Percentiles rank a stretch among this genome's conserved stretches.
phyloP scores from a whole-genome alignment of 1,140 invertebrate genomes.

The Dendrolimus kikuchii region DNA sequence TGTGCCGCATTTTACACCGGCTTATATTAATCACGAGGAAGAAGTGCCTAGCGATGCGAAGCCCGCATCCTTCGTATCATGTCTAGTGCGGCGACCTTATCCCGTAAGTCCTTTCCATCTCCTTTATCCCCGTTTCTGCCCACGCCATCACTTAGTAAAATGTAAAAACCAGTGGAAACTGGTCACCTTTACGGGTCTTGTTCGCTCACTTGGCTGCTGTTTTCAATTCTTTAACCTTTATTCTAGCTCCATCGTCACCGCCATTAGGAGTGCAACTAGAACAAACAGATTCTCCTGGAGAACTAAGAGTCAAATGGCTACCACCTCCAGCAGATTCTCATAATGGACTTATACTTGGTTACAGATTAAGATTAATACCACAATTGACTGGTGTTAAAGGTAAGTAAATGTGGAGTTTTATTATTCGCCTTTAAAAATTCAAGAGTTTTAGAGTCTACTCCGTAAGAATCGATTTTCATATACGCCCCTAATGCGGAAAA shows the following conservation, averaged over 20 bases:
- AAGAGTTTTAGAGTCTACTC: no score
- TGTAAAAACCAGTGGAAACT: background rate
- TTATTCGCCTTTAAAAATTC: no score
- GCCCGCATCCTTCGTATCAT: no score
- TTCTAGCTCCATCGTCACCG: constrained; percentile 57
- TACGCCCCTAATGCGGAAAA: no score
- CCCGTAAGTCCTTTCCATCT: no score
- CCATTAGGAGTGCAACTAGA: constrained; percentile 58
- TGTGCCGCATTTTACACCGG: no score
- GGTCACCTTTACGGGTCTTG: background rate
- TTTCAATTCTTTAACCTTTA: constrained; percentile 6
- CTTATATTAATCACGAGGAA: no score
- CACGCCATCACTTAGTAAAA: no score
- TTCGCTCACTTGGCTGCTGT: background rate
- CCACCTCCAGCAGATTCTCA: constrained; percentile 78
- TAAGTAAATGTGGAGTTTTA: constrained; percentile 7
- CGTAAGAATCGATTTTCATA: no score
- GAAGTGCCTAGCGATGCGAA: no score
- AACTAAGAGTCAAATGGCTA: constrained; percentile 69
- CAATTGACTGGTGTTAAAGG: constrained; percentile 47
- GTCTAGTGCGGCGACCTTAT: no score
- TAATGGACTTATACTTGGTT: constrained; percentile 84
- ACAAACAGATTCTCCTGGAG: constrained; percentile 61
- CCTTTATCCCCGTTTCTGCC: no score
- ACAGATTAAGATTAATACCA: constrained; percentile 60